A percentile compares a stretch with the other conserved stretches of the same genome.
These are phyloP conservation scores for Nannoperca obscura DNA, from an alignment of 2,797 vertebrate species.

Conservation along the genomic window DNA sequence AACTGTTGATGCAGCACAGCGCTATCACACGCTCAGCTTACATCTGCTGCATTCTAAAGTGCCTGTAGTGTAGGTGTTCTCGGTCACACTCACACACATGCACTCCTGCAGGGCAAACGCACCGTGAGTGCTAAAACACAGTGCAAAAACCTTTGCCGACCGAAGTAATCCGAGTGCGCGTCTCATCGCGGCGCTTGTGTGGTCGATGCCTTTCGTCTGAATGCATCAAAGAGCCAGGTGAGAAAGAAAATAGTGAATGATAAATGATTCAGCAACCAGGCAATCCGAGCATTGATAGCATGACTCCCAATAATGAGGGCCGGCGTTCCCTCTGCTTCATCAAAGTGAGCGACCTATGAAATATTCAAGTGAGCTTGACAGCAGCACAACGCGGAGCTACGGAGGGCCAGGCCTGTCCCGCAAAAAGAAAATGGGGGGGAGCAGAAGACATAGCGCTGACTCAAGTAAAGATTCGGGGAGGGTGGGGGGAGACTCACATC, in stretches of 20 bases:
- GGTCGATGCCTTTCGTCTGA: background rate
- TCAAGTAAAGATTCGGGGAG: constrained; percentile 27
- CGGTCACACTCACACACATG: background rate
- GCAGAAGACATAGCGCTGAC: constrained; percentile 31
- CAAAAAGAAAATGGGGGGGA: background rate
- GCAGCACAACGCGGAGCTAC: constrained; percentile 10
- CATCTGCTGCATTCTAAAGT: background rate
- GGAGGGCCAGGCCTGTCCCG: background rate
- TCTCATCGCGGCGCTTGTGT: background rate
- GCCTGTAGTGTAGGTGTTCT: background rate
- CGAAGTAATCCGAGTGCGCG: background rate
- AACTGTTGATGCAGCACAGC: constrained; percentile 8
- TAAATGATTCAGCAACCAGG: constrained; percentile 52
- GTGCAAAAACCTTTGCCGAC: background rate
- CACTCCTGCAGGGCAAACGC: background rate
- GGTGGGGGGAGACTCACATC: constrained; percentile 23
- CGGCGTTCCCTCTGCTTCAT: constrained; percentile 30
- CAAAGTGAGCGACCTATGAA: constrained; percentile 42
- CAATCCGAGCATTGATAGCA: constrained; percentile 26
- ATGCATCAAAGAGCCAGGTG: constrained; percentile 37
- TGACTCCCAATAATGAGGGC: constrained; percentile 36
- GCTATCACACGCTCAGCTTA: constrained; percentile 8
- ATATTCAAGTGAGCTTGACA: constrained; percentile 41
- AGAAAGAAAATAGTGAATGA: background rate
- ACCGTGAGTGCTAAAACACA: background rate